Conservation (phyloP, 1,140 invertebrate genomes). For the Lineus longissimus region DNA sequence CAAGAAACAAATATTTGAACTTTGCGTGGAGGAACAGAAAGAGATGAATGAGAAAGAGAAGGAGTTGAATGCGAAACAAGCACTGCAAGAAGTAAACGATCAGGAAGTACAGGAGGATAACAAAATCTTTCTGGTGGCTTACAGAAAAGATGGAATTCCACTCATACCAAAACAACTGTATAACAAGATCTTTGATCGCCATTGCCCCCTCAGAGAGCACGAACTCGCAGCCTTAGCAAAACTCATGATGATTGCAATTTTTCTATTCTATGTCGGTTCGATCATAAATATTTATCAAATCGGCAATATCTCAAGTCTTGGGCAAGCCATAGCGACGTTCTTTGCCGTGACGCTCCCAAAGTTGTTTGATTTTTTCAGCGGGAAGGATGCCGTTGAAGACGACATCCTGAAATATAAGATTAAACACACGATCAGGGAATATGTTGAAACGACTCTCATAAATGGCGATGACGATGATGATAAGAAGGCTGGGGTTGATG, state of each 20-base stretch:
- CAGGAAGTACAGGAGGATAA: neutral
- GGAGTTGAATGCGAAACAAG: neutral
- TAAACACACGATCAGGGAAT: slow-evolving; percentile 4
- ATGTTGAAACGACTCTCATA: neutral
- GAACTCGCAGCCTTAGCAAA: slow-evolving; percentile 8
- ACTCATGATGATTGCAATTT: slow-evolving; percentile 7
- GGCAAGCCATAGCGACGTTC: slow-evolving; percentile 12
- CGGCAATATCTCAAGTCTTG: slow-evolving; percentile 7
- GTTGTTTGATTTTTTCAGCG: slow-evolving; percentile 8
- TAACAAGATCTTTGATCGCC: slow-evolving; percentile 3
- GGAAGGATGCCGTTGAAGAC: slow-evolving; percentile 2
- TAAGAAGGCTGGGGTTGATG: neutral
- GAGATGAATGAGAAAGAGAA: neutral
- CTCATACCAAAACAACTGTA: slow-evolving; percentile 11
- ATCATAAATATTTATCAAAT: slow-evolving; percentile 9
- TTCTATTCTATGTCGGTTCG: slow-evolving; percentile 3
- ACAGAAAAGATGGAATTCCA: slow-evolving; percentile 12
- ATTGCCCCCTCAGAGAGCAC: slow-evolving; percentile 2
- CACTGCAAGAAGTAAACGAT: neutral
- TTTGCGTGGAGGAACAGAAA: neutral
- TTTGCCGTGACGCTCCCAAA: slow-evolving; percentile 13
- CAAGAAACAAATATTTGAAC: slow-evolving; percentile 14
- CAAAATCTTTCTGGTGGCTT: slow-evolving; percentile 1
- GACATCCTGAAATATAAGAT: slow-evolving; percentile 6
- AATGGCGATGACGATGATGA: slow-evolving; percentile 1